Conservation (phyloP, 2,113 vertebrate species). For the Crotalus horridus region DNA sequence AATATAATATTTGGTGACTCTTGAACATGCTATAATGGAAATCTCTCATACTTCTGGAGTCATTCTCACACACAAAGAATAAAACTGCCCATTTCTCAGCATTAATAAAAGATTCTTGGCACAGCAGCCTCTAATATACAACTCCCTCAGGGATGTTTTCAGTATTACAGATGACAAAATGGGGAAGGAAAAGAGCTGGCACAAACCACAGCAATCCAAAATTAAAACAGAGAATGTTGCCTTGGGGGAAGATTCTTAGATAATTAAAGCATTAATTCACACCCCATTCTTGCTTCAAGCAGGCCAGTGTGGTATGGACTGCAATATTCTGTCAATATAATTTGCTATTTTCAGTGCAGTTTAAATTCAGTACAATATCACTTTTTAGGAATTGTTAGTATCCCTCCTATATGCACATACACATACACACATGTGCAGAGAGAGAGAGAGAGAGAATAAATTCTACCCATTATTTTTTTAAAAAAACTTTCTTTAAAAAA, state of each 20-base stretch:
- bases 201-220: slow-evolving; percentile 19
- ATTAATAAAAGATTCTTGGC: background rate
- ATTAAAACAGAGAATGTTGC: slow-evolving; percentile 56
- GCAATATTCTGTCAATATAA: slow-evolving; percentile 27
- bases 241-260: slow-evolving; percentile 44
- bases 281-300: slow-evolving; percentile 32
- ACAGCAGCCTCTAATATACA: background rate
- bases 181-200: background rate
- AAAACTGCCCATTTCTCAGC: background rate
- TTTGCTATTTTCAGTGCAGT: fast-evolving
- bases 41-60: no score
- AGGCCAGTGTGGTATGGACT: background rate
- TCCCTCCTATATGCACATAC: background rate
- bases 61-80: background rate
- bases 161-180: background rate
- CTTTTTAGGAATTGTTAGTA: background rate
- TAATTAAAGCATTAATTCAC: slow-evolving; percentile 71
- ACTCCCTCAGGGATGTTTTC: background rate
- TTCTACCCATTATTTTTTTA: background rate
- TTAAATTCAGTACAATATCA: background rate
- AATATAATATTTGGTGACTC: background rate
- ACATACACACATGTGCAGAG: background rate
- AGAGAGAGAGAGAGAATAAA: background rate
- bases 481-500: background rate
- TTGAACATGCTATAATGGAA: background rate